These are phyloP conservation scores for Gobionotothen gibberifrons DNA, from an alignment of 2,797 vertebrate genomes.

Conservation along the genomic window DNA sequence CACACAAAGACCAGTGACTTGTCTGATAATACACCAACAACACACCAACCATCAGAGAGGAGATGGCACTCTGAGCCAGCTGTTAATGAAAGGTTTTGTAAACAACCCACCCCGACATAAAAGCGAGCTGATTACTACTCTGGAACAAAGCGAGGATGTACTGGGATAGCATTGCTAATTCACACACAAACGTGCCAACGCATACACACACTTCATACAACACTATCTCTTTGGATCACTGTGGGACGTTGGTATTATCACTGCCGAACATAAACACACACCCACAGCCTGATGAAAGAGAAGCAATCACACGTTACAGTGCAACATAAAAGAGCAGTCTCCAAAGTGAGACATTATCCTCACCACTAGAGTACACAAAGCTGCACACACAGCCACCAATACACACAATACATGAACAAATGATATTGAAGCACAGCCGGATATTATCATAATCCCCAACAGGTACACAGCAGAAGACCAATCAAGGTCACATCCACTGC, in stretches of 20 bases:
- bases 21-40: slow-evolving; percentile 22
- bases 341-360: slow-evolving; percentile 45
- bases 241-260: slow-evolving; percentile 42
- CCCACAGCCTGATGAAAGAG: slow-evolving; percentile 22
- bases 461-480: slow-evolving; percentile 66
- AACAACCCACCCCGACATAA: slow-evolving; percentile 59
- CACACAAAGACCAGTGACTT: slow-evolving; percentile 20
- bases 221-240: slow-evolving; percentile 20
- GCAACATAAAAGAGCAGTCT: slow-evolving; percentile 47
- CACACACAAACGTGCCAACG: slow-evolving; percentile 11
- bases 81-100: slow-evolving; percentile 64
- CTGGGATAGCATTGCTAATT: slow-evolving; percentile 25
- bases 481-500: slow-evolving; percentile 71
- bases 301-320: slow-evolving; percentile 32
- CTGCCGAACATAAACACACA: slow-evolving; percentile 35
- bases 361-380: slow-evolving; percentile 51
- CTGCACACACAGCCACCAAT: slow-evolving; percentile 23
- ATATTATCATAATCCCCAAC: slow-evolving; percentile 73
- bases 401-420: slow-evolving; percentile 36
- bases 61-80: slow-evolving; percentile 35
- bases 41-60: slow-evolving; percentile 22
- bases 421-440: slow-evolving; percentile 60
- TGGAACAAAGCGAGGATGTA: slow-evolving; percentile 52
- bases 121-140: slow-evolving; percentile 58
- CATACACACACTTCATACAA: slow-evolving; percentile 8